Evolutionary conservation across 2,888 invertebrate genomes (phyloP), one percentile per base, ranked within the genome.

Genomic region (Lathronympha strigana): DNA sequence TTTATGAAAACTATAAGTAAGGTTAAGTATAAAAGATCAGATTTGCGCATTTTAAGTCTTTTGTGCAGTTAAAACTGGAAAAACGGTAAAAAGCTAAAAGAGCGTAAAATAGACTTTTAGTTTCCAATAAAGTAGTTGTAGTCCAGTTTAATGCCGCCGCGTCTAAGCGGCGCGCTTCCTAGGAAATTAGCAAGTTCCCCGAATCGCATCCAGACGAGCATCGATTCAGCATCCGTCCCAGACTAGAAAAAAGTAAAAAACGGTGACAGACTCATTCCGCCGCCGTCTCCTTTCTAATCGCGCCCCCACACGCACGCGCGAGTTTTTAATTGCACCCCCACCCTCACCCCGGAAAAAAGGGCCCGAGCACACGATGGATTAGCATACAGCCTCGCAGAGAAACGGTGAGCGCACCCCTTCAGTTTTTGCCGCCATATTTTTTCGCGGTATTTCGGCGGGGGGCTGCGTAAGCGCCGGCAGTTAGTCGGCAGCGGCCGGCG

Each of bases 201-300:
- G 53, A 63, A 55, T 55, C 62, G 54, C 62, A 63, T 55, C 28
- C 45, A 51, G 64, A 51, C 51, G 36, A 43, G 60, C 67, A 69
- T 69, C 66, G 63, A 68, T 60, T 71, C 63, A 63, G 67, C 66
- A 63, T 73, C 73, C 72, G 78, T 76, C 76, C 74, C 88, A 90
- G 91, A 91, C 91, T 92, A 90, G 91, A 85, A 90, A 91, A 87
- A 87, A 86, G 86, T 84, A 87, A 87, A 91, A 90, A 88, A 86
- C 82, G 78, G 81, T 87, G 87, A 85, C 88, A 88, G 88, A 83
- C 88, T 88, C 90, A 88, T 89, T 89, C 85, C 87, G 87, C 76
- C 82, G 80, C 81, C 86, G 88, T 88, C 90, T 88, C 88, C 83
- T 83, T 90, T 88, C 91, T 92, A 92, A 92, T 92, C 91, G 90